phyloP scores from a whole-genome alignment of 2,888 invertebrate genomes.

The Portevinia maculata region DNA sequence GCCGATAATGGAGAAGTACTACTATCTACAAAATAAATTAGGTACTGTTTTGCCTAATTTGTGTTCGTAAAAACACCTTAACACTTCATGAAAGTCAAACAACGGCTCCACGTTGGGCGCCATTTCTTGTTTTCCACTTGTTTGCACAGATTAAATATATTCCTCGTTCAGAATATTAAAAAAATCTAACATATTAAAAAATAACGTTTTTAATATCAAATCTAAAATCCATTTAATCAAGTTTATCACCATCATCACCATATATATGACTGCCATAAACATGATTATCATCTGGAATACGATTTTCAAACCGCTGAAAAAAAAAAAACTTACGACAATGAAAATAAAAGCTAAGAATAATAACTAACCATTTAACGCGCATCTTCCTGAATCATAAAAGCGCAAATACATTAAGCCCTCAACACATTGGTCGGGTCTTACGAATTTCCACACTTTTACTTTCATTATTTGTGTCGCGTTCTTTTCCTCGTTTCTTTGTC shows the following conservation, averaged over 20 bases:
- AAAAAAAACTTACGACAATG: slow-evolving; percentile 57
- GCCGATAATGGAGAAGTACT: too few relatives aligned
- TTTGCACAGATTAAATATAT: too few relatives aligned
- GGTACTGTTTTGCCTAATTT: too few relatives aligned
- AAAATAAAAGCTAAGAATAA: slow-evolving; percentile 63
- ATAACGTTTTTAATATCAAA: slow-evolving; percentile 46
- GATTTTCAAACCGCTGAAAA: slow-evolving; percentile 34
- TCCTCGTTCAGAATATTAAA: too few relatives aligned
- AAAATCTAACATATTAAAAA: too few relatives aligned
- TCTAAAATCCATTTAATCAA: slow-evolving; percentile 62
- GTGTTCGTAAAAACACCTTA: too few relatives aligned
- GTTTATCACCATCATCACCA: slow-evolving; percentile 55
- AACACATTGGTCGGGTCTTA: slow-evolving; percentile 18
- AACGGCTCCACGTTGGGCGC: too few relatives aligned
- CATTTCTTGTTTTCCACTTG: too few relatives aligned
- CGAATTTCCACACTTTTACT: slow-evolving; percentile 71
- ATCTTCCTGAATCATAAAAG: not conserved
- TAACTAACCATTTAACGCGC: slow-evolving; percentile 53
- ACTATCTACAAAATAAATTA: too few relatives aligned
- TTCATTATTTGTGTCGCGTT: slow-evolving; percentile 55
- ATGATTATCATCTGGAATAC: slow-evolving; percentile 31
- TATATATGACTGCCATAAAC: slow-evolving; percentile 33
- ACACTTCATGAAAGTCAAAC: too few relatives aligned
- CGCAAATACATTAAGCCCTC: slow-evolving; percentile 13
- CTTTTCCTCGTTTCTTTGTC: slow-evolving; percentile 10